Percentiles rank a stretch among this genome's conserved stretches.
Evolutionary conservation across 2,797 vertebrate genomes (phyloP).

Genomic region (Danio choprae): DNA sequence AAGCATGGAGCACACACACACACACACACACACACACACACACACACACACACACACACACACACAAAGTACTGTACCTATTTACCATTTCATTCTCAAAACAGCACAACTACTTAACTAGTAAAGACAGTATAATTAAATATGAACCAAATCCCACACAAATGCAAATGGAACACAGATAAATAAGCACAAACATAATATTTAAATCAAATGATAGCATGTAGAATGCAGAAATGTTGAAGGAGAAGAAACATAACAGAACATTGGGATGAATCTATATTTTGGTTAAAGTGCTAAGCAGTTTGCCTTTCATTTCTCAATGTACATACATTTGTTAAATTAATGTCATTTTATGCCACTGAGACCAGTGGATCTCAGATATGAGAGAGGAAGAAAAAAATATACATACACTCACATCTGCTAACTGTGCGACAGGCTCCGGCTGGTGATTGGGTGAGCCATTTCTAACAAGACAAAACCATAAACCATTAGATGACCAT

Average conservation of each 20-base stretch:
- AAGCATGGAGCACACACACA: conserved; percentile 3
- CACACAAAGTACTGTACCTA: background rate
- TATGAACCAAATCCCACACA: background rate
- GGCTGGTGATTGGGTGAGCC: conserved; percentile 93
- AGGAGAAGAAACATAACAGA: background rate
- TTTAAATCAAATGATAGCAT: conserved; percentile 2
- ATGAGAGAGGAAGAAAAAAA: background rate
- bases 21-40: background rate
- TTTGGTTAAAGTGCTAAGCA: background rate
- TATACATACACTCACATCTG: conserved; percentile 85
- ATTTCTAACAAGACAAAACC: conserved; percentile 77
- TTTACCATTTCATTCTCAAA: background rate
- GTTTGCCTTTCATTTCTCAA: conserved; percentile 3
- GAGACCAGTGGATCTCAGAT: conserved; percentile 9
- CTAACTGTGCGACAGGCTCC: conserved; percentile 86
- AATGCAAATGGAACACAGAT: conserved; percentile 8
- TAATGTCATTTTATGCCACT: conserved; percentile 35
- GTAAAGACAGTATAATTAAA: background rate
- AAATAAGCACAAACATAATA: background rate
- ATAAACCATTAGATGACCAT: background rate
- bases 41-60: conserved; percentile 35
- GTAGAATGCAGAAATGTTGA: background rate
- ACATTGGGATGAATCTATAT: background rate
- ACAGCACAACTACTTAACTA: background rate
- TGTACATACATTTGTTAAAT: background rate